Conservation (phyloP, 2,113 vertebrate genomes). For the Xiphophorus hellerii region DNA sequence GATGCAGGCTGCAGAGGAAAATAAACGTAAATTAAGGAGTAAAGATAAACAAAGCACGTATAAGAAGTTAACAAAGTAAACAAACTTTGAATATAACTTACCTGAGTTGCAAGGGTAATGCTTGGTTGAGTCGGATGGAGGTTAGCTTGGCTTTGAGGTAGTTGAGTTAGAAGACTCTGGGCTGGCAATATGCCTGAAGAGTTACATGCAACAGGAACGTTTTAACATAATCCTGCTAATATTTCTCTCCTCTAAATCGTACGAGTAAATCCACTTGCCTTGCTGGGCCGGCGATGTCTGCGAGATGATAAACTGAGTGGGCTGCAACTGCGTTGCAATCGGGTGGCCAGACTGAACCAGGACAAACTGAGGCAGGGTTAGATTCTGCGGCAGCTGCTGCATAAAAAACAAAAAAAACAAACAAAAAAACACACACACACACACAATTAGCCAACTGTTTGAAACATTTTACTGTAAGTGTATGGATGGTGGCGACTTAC, state of each 20-base stretch:
- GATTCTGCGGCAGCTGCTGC: slow-evolving; percentile 94
- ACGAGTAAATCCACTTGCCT: slow-evolving; percentile 77
- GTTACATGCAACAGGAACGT: neutral
- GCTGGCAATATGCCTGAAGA: slow-evolving; percentile 92
- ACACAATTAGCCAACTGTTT: neutral
- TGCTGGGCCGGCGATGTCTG: slow-evolving; percentile 95
- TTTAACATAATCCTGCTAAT: neutral
- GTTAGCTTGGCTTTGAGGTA: slow-evolving; percentile 99
- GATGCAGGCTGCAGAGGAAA: slow-evolving; percentile 89
- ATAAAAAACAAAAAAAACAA: slow-evolving; percentile 61
- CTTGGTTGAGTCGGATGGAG: slow-evolving; percentile 98
- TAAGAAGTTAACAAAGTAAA: neutral
- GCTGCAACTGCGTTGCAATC: slow-evolving; percentile 91
- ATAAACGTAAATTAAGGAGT: neutral
- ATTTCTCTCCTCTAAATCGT: neutral
- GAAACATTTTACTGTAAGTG: neutral
- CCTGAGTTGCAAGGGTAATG: slow-evolving; percentile 97
- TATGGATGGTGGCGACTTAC: slow-evolving; percentile 67
- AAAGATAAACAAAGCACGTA: neutral
- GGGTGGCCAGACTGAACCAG: slow-evolving; percentile 91
- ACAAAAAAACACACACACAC: no score
- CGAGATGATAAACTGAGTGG: slow-evolving; percentile 98
- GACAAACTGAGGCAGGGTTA: slow-evolving; percentile 97
- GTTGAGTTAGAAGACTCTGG: slow-evolving; percentile 97
- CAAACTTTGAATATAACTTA: slow-evolving; percentile 41